Conservation (phyloP, 2,113 vertebrate species). For the Manacus vitellinus region DNA sequence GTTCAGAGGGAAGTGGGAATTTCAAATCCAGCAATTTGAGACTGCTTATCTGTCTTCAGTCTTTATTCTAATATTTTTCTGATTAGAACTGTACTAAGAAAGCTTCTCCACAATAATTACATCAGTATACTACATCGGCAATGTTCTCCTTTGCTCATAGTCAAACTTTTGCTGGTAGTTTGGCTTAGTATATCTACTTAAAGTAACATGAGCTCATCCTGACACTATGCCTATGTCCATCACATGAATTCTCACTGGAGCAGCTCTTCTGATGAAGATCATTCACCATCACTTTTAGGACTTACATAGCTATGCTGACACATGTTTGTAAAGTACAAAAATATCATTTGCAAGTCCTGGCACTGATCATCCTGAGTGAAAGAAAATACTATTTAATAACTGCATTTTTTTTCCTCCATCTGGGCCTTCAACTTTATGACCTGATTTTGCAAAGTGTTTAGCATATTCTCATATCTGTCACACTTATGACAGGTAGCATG, state of each 20-base stretch:
- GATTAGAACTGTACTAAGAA: not conserved
- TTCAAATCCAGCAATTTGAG: not conserved
- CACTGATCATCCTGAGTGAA: not conserved
- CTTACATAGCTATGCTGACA: not conserved
- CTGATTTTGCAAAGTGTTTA: not conserved
- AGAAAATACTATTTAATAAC: constrained; percentile 14
- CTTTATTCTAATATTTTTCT: not conserved
- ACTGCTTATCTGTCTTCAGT: not conserved
- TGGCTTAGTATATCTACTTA: not conserved
- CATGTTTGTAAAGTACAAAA: not conserved
- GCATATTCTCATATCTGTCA: not conserved
- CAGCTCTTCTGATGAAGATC: not conserved
- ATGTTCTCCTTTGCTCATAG: not conserved
- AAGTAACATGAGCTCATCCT: not conserved
- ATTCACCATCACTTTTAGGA: not conserved
- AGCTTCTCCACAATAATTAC: not conserved
- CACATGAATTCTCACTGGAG: not conserved
- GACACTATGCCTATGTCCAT: not conserved
- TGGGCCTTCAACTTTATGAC: not conserved
- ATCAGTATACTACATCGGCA: not conserved
- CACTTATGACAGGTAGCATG: not conserved
- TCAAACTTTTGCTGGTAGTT: not conserved
- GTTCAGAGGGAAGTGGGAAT: not conserved
- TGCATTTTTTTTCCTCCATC: not conserved
- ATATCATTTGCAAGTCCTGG: not conserved